phyloP scores from a whole-genome alignment of 2,888 invertebrate species.

The Nymphalis urticae region DNA sequence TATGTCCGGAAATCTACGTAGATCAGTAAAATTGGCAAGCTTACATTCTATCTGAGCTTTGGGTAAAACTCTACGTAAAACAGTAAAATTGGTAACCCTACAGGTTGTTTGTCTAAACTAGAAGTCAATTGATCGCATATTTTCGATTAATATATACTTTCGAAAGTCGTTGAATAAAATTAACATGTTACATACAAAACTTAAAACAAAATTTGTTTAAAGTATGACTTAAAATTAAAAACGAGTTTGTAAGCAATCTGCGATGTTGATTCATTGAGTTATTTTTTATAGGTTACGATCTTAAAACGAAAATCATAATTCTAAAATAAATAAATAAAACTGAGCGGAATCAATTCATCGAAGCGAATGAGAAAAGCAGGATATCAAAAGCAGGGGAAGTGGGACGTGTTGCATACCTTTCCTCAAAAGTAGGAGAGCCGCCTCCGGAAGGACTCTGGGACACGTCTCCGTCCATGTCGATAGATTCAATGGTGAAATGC shows the following conservation, averaged over 20 bases:
- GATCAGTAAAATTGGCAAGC: too few relatives aligned
- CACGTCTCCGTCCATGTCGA: constrained; percentile 65
- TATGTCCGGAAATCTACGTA: too few relatives aligned
- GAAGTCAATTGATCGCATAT: too few relatives aligned
- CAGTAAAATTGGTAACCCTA: too few relatives aligned
- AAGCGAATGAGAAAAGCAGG: constrained; percentile 30
- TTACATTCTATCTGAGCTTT: too few relatives aligned
- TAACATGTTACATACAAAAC: too few relatives aligned
- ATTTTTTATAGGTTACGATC: not conserved
- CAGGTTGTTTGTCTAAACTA: too few relatives aligned
- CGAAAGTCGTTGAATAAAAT: too few relatives aligned
- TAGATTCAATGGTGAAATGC: constrained; percentile 33
- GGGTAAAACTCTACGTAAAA: too few relatives aligned
- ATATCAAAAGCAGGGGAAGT: constrained; percentile 23
- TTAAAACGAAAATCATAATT: not conserved
- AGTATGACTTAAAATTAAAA: too few relatives aligned
- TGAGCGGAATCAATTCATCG: constrained; percentile 20
- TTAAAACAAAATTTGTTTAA: too few relatives aligned
- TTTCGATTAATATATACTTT: too few relatives aligned
- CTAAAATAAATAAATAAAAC: constrained; percentile 3
- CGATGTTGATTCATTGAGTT: not conserved
- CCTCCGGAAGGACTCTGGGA: constrained; percentile 69
- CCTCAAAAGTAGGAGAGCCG: constrained; percentile 66
- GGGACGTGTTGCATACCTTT: constrained; percentile 57
- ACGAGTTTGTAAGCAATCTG: not conserved